A percentile compares a stretch with the other conserved stretches of the same genome.
Conservation (phyloP, 2,113 vertebrate genomes). For the Tinamus guttatus region DNA sequence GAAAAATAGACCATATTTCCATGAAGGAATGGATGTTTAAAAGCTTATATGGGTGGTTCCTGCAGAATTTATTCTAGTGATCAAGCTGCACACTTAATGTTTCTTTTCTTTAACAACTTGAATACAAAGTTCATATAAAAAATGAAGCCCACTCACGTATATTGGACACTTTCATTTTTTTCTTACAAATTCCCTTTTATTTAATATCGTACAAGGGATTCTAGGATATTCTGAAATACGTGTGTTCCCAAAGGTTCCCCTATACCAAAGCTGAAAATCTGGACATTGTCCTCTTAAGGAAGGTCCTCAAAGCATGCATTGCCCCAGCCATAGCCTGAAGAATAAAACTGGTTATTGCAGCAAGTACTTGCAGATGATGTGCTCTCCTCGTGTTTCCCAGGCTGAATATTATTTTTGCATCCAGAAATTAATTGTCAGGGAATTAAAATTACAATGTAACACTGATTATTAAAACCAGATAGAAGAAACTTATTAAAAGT, state of each 20-base stretch:
- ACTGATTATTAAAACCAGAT: background rate
- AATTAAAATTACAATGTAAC: constrained; percentile 5
- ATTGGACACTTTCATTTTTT: background rate
- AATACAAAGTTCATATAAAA: background rate
- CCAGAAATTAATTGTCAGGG: background rate
- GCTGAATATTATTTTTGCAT: constrained; percentile 19
- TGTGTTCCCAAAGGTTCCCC: background rate
- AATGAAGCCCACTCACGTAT: background rate
- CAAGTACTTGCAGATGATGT: background rate
- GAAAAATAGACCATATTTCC: background rate
- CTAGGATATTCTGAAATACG: background rate
- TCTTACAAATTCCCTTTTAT: background rate
- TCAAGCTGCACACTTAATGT: background rate
- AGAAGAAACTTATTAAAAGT: background rate
- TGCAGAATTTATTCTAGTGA: background rate
- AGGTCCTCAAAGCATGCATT: background rate
- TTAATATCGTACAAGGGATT: background rate
- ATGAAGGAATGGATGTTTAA: background rate
- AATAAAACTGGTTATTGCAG: background rate
- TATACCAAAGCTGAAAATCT: background rate
- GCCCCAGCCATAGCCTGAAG: background rate
- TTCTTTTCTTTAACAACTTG: background rate
- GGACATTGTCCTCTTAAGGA: background rate
- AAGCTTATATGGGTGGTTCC: background rate
- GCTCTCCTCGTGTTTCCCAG: constrained; percentile 26